Evolutionary conservation across 2,113 vertebrate genomes (phyloP).

Genomic region (Neolamprologus caudopunctatus): DNA sequence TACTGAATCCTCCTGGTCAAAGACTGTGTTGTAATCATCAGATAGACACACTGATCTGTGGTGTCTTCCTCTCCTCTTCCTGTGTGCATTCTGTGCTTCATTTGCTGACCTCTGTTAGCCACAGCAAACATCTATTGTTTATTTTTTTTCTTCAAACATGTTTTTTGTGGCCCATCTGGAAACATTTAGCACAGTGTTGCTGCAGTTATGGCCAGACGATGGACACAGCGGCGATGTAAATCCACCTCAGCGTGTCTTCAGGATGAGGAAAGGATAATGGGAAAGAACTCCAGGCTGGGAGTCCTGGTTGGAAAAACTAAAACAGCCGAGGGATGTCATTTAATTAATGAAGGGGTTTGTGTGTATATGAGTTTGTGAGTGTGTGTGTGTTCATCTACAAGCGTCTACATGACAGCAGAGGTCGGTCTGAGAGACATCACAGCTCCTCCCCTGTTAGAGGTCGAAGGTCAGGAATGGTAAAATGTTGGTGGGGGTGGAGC

Average conservation of each 20-base stretch:
- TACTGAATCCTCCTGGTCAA: not conserved
- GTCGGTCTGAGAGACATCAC: not conserved
- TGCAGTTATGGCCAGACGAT: not conserved
- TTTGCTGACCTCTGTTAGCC: not conserved
- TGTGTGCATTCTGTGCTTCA: not conserved
- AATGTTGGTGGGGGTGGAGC: not conserved
- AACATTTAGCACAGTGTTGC: not conserved
- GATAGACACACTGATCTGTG: not conserved
- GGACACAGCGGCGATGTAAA: not conserved
- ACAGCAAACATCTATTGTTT: not conserved
- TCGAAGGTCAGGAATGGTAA: conserved; percentile 15
- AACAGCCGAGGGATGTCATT: not conserved
- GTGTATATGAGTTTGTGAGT: not conserved
- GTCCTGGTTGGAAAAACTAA: not conserved
- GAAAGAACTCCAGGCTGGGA: not conserved
- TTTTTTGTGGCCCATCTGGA: conserved; percentile 14
- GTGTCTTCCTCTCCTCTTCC: not conserved
- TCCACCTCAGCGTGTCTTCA: not conserved
- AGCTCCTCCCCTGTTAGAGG: conserved; percentile 4
- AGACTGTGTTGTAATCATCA: not conserved
- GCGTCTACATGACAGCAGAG: not conserved
- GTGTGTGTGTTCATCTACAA: not conserved
- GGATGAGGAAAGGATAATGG: not conserved
- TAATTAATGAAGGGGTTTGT: not conserved
- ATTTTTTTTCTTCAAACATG: not conserved